Evolutionary conservation across 1,140 invertebrate genomes (phyloP), one percentile per base, ranked within the genome.

Genomic region (Drosophila rufa): DNA sequence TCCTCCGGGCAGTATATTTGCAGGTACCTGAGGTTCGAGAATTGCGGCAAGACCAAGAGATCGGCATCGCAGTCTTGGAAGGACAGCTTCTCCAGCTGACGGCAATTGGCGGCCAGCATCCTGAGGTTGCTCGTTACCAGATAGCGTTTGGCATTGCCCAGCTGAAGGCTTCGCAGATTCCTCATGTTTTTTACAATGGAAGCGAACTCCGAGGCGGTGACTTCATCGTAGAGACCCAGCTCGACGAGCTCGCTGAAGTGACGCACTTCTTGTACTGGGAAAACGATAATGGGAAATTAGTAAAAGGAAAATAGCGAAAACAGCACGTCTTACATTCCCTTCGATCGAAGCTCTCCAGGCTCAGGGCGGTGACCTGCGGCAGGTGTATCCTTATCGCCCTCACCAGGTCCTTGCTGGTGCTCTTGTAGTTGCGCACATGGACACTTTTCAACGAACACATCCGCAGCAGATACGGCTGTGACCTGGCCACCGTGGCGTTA

Each of bases 1-100:
- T 84, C 82, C 51, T 89, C 84, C 0, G 84, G 69, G 46, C 84
- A 89, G 53, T 71, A 71, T 15, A 89, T 58, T 67, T 89, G 84
- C 15, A 89, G 53, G 64, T 79, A 89, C 42, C 42, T 73, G 0
- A 89, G 56, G 45, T 89, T 62, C 5, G 69, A 58, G 42, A 89
- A 90, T n/a, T 65, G 67, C 3, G 70, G 55, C 19, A 89, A 64
- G 27, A 58, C 66, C 38, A 79, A 68, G 2, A 90, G 85, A 45
- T 89, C 85, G 7, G 84, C 84, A 4, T 89, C 81, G 45, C 77
- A 68, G 45, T 89, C 84, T 27, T 75, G 75, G 45, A 90, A 89
- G 9, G 84, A 67, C 1, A 89, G 50, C 45, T 89, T 89, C 22
- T 80, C 78, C 14, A 89, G 30, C 38, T 66, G 55, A 4, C 38